These are phyloP conservation scores for Microctonus aethiopoides DNA, from an alignment of 2,888 invertebrate species.

Conservation along the genomic window DNA sequence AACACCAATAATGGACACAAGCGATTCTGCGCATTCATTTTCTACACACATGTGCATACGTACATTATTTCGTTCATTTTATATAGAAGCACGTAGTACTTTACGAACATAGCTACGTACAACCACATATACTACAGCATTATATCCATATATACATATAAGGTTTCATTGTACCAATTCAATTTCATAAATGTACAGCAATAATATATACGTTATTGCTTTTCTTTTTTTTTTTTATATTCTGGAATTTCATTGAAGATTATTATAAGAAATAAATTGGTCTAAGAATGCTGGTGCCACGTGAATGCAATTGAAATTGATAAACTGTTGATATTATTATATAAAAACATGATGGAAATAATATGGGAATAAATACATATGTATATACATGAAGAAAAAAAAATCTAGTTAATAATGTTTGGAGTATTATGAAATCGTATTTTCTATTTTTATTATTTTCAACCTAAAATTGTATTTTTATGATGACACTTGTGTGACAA, in stretches of 20 bases:
- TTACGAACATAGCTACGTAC: background rate
- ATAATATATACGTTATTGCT: background rate
- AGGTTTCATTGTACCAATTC: background rate
- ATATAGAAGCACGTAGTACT: too few relatives aligned
- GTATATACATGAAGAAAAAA: too few relatives aligned
- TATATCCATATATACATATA: background rate
- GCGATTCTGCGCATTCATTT: conserved; percentile 14
- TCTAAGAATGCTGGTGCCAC: background rate
- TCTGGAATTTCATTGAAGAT: background rate
- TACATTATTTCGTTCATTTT: background rate
- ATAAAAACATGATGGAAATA: too few relatives aligned
- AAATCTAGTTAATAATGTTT: too few relatives aligned
- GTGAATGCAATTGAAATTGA: background rate
- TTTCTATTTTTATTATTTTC: background rate
- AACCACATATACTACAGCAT: too few relatives aligned
- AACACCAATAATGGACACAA: background rate
- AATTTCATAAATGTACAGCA: background rate
- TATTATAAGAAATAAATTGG: background rate
- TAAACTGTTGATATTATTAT: background rate
- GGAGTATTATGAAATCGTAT: background rate
- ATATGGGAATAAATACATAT: too few relatives aligned
- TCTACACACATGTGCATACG: background rate
- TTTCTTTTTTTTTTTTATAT: background rate
- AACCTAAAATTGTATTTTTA: too few relatives aligned
- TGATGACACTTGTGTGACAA: too few relatives aligned